Base-by-base conservation (phyloP, 1,140 invertebrate genomes). In the Trachymyrmex septentrionalis region DNA sequence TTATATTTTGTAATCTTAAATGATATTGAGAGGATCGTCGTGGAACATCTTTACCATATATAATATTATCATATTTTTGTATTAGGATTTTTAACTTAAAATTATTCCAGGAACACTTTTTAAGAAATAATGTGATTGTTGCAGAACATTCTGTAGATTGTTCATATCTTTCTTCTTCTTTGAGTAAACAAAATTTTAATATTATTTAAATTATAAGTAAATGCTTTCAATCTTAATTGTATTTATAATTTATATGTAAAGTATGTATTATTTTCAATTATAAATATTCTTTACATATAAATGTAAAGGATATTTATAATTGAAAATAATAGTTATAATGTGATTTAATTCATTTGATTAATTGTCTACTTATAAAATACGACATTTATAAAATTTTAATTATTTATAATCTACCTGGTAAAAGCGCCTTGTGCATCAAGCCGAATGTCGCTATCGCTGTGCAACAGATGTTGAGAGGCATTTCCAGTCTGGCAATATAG, bases 391-490 rank as follows among this genome's bases (percentile, higher is more conserved):
- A 38, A 61, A 67, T 34, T 34, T 34, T 34, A 34, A 34, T 27
- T 71, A 16, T 50, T 14, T 57, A 38, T 19, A 59, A 38, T 61
- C 7, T 2, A 95, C 95, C 95, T 94, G 34, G 94, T 95, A 71
- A 95, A 95, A 61, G 92, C 94, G 73, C 95, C 95, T 86, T 95
- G 94, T 12, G 93, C 94, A 84, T 95, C 94, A 34, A 95, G 87
- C 21, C 93, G 92, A 14, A 95, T 91, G 61, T 95, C 95, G 85
- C 95, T 95, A 76, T 95, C 94, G 59, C 94, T 95, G 77, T 95
- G 94, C 21, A 95, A 87, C 75, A 95, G 88, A 87, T 95, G 91
- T 64, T 95, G 94, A 34, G 94, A 94, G 21, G 91, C 78, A 86
- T 93, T 94, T 57, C 92, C 92, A 63, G 93, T 86, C 59, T 95